These are phyloP conservation scores for Hartigia nigra DNA, from an alignment of 2,888 invertebrate species.

Conservation along the genomic window DNA sequence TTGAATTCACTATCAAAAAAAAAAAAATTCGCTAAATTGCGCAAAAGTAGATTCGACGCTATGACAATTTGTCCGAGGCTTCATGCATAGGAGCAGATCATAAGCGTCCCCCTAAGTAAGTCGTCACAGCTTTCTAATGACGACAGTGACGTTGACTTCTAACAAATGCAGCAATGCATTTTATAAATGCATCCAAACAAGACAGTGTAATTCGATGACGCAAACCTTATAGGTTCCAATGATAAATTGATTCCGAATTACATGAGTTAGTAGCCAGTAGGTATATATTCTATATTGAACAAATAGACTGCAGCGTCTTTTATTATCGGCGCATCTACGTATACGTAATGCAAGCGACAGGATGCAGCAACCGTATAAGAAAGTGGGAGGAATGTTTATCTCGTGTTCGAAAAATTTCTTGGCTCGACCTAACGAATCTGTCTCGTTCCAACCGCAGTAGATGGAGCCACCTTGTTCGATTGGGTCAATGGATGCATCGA, in stretches of 20 bases:
- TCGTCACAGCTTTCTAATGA: too few relatives aligned
- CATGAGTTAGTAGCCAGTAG: not conserved
- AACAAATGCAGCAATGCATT: too few relatives aligned
- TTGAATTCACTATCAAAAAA: not conserved
- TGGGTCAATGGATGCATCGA: slow-evolving; percentile 18
- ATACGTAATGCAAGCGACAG: not conserved
- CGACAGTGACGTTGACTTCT: too few relatives aligned
- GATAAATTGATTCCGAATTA: not conserved
- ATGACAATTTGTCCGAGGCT: not conserved
- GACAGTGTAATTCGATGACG: too few relatives aligned
- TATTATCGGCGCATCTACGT: not conserved
- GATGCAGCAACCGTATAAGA: not conserved
- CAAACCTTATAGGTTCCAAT: not conserved
- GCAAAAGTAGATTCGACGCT: not conserved
- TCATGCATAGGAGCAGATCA: too few relatives aligned
- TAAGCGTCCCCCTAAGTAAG: too few relatives aligned
- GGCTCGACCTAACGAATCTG: not conserved
- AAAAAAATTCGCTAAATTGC: too few relatives aligned
- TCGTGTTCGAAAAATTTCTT: not conserved
- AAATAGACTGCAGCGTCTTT: not conserved
- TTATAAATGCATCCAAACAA: too few relatives aligned
- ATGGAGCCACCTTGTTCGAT: slow-evolving; percentile 13
- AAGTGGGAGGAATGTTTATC: not conserved
- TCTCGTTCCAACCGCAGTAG: not conserved
- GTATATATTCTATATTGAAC: not conserved